Evolutionary conservation across 1,140 invertebrate genomes (phyloP).

Genomic region (Bombyx mandarina): DNA sequence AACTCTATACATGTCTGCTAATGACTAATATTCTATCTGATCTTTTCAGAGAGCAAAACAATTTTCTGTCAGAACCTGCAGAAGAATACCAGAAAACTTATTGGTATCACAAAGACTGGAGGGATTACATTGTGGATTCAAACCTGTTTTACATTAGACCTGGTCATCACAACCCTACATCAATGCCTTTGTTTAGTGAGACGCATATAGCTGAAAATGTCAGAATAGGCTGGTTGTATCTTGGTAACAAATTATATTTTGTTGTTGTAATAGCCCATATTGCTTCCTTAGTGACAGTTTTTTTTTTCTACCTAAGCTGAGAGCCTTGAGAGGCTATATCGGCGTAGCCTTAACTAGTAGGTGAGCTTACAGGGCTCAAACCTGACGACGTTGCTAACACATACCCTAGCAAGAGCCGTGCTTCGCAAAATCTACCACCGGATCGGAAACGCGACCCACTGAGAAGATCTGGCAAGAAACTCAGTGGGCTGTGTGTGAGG

Average conservation of each 20-base stretch:
- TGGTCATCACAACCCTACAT: conserved; percentile 84
- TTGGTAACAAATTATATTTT: conserved; percentile 36
- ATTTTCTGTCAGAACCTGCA: conserved; percentile 48
- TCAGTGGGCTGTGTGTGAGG: too few relatives aligned
- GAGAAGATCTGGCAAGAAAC: too few relatives aligned
- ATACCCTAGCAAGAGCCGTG: too few relatives aligned
- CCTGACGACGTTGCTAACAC: too few relatives aligned
- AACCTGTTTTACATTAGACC: conserved; percentile 79
- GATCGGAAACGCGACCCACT: too few relatives aligned
- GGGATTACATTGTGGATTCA: conserved; percentile 85
- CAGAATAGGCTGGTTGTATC: conserved; percentile 70
- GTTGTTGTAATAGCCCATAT: not conserved
- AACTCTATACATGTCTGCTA: too few relatives aligned
- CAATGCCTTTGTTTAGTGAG: conserved; percentile 75
- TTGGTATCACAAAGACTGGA: conserved; percentile 86
- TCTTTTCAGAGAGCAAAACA: conserved; percentile 45
- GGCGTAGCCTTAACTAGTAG: too few relatives aligned
- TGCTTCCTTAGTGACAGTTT: too few relatives aligned
- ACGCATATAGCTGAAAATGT: conserved; percentile 73
- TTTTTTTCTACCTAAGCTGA: too few relatives aligned
- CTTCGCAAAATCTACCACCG: too few relatives aligned
- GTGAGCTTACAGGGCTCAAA: too few relatives aligned
- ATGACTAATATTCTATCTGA: not conserved
- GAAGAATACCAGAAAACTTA: conserved; percentile 73
- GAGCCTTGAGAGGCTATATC: too few relatives aligned